A percentile compares a stretch with the other conserved stretches of the same genome.
Conservation (phyloP, 2,113 vertebrate species). For the Mionectes macconnelli region DNA sequence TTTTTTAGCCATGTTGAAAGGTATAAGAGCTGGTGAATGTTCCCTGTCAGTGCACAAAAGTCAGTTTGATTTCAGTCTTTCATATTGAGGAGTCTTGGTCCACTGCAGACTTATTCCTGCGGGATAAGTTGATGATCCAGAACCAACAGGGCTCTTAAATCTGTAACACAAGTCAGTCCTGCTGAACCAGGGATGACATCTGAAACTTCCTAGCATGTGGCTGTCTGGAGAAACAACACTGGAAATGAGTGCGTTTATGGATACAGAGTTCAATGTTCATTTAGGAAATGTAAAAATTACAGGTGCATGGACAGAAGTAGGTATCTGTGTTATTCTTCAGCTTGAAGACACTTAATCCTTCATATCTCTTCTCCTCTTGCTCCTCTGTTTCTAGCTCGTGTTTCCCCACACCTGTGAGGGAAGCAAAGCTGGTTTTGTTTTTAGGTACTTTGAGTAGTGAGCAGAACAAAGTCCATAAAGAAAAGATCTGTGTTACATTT, state of each 20-base stretch:
- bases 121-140: not conserved
- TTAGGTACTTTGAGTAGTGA: not conserved
- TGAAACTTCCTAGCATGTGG: not conserved
- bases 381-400: not conserved
- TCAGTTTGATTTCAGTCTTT: not conserved
- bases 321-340: not conserved
- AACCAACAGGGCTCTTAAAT: not conserved
- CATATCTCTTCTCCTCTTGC: not conserved
- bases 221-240: not conserved
- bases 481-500: not conserved
- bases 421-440: not conserved
- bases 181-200: not conserved
- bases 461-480: not conserved
- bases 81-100: not conserved
- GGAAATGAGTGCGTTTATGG: not conserved
- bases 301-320: not conserved
- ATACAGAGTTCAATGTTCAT: not conserved
- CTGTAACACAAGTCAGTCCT: not conserved
- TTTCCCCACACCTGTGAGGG: not conserved
- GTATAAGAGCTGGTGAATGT: not conserved
- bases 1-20: not conserved
- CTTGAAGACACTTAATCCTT: not conserved
- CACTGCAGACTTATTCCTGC: not conserved
- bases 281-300: not conserved
- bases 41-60: not conserved